Conservation (phyloP, 2,113 vertebrate genomes). For the Colius striatus region DNA sequence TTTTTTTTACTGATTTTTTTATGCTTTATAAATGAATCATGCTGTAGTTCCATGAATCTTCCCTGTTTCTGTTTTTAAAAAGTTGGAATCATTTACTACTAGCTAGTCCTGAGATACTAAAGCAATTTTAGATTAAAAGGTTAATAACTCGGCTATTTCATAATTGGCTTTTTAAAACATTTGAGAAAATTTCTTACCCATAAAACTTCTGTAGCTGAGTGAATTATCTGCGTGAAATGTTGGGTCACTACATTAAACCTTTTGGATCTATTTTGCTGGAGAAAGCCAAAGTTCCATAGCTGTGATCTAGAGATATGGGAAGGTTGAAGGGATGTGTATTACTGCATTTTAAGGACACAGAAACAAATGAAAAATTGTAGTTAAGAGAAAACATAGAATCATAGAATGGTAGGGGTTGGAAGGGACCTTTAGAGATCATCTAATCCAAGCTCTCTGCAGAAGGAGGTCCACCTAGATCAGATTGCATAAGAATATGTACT, state of each 20-base stretch:
- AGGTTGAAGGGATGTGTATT: background rate
- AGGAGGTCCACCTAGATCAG: no score
- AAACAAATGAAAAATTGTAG: background rate
- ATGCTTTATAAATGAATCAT: background rate
- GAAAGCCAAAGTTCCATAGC: background rate
- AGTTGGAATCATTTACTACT: background rate
- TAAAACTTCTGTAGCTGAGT: background rate
- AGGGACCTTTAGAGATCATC: no score
- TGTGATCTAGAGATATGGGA: background rate
- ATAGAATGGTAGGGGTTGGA: no score
- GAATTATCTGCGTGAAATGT: background rate
- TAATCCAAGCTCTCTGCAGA: no score
- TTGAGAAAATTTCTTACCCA: background rate
- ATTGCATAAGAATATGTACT: background rate
- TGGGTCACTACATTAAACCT: background rate
- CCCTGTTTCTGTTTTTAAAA: background rate
- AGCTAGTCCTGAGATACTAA: background rate
- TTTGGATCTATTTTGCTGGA: background rate
- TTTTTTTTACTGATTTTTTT: background rate
- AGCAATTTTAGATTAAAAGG: background rate
- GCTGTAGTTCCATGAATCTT: background rate
- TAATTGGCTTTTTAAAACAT: background rate
- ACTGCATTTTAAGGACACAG: background rate
- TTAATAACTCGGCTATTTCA: background rate
- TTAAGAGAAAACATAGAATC: background rate